These are phyloP conservation scores for Aricia agestis DNA, from an alignment of 1,140 invertebrate genomes.

Conservation along the genomic window DNA sequence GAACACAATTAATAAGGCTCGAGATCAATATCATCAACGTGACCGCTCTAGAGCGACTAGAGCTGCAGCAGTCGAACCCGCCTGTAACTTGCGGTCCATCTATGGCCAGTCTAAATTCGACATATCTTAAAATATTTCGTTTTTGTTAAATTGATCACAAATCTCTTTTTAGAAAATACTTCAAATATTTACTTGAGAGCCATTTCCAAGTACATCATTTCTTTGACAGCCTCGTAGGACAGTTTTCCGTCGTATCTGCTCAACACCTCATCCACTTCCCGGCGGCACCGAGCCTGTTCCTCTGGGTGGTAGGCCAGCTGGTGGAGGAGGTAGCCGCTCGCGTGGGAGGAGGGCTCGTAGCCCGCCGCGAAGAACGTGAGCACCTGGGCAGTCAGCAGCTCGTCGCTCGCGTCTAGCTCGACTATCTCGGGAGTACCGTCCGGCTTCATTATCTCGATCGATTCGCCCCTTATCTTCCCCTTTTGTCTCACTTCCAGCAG, in stretches of 20 bases:
- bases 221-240: slow-evolving; percentile 52
- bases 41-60: too few species aligned
- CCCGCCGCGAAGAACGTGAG: slow-evolving; percentile 45
- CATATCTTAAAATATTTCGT: too few species aligned
- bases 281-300: slow-evolving; percentile 72
- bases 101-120: too few species aligned
- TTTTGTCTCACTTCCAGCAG: slow-evolving; percentile 69
- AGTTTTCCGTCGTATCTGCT: slow-evolving; percentile 43
- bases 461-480: slow-evolving; percentile 43
- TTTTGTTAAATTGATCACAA: too few species aligned
- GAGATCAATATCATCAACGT: too few species aligned
- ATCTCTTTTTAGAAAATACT: not conserved
- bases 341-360: slow-evolving; percentile 73
- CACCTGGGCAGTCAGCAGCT: slow-evolving; percentile 61
- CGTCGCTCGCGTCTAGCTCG: slow-evolving; percentile 32
- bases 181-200: slow-evolving; percentile 16
- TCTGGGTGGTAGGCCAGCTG: slow-evolving; percentile 58
- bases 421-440: slow-evolving; percentile 27
- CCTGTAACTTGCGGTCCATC: too few species aligned
- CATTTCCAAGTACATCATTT: slow-evolving; percentile 31
- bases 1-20: not conserved
- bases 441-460: slow-evolving; percentile 59
- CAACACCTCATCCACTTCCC: slow-evolving; percentile 71
- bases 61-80: too few species aligned
- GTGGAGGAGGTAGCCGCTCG: slow-evolving; percentile 53